Evolutionary conservation across 2,888 invertebrate genomes (phyloP).

Genomic region (Trichopria drosophilae): DNA sequence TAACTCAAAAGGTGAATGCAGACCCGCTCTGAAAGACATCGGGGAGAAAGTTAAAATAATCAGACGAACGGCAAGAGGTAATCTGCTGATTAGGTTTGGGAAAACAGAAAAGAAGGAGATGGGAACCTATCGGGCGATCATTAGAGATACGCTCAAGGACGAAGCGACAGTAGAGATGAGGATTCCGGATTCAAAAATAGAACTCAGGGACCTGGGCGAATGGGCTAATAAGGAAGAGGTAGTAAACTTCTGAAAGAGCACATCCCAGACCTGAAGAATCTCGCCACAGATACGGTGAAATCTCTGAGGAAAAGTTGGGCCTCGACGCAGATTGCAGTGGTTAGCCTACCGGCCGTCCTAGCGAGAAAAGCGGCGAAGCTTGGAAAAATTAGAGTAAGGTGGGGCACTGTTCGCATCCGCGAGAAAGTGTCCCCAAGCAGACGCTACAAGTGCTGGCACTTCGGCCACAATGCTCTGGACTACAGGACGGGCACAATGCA

Average conservation of each 20-base stretch:
- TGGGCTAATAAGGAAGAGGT: too few relatives aligned
- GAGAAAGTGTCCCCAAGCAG: slow-evolving; percentile 10
- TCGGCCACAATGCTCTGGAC: slow-evolving; percentile 17
- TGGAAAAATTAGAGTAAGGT: slow-evolving; percentile 18
- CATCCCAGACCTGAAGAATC: too few relatives aligned
- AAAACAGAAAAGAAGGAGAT: too few relatives aligned
- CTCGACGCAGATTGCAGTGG: slow-evolving; percentile 18
- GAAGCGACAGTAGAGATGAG: too few relatives aligned
- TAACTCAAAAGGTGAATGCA: too few relatives aligned
- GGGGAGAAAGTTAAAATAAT: background rate
- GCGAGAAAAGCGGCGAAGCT: background rate
- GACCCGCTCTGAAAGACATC: slow-evolving; percentile 4
- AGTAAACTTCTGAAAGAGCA: too few relatives aligned
- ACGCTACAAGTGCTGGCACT: slow-evolving; percentile 29
- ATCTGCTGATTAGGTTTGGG: background rate
- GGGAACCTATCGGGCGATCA: too few relatives aligned
- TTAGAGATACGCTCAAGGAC: too few relatives aligned
- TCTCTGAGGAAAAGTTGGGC: slow-evolving; percentile 14
- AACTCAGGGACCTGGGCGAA: too few relatives aligned
- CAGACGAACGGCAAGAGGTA: background rate
- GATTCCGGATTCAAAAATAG: too few relatives aligned
- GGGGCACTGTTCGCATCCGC: slow-evolving; percentile 27
- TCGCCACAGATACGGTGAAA: background rate
- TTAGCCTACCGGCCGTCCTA: slow-evolving; percentile 1
- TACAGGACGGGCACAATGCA: slow-evolving; percentile 26